A percentile compares a stretch with the other conserved stretches of the same genome.
Evolutionary conservation across 2,113 vertebrate species (phyloP).

Genomic region (Columba livia): DNA sequence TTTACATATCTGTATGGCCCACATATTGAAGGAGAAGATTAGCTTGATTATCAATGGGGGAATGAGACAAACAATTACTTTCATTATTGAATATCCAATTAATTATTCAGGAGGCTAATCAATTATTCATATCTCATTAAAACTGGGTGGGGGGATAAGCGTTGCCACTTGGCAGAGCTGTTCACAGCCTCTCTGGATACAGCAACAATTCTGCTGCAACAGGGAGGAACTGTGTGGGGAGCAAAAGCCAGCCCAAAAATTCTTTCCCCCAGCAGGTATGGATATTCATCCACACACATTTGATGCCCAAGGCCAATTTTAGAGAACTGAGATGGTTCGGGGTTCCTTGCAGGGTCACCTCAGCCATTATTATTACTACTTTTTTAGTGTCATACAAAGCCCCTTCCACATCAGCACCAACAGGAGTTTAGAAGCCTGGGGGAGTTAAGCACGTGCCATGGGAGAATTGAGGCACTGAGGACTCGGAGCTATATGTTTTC

Average conservation of each 20-base stretch:
- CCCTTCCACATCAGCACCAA: background rate
- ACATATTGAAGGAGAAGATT: constrained; percentile 59
- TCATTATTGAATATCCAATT: constrained; percentile 86
- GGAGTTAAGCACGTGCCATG: fast-evolving
- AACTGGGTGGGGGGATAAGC: constrained; percentile 62
- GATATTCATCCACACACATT: background rate
- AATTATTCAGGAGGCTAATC: constrained; percentile 82
- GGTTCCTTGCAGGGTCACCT: background rate
- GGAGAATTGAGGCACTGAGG: background rate
- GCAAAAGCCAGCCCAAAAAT: background rate
- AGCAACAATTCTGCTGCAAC: constrained; percentile 26
- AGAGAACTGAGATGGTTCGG: background rate
- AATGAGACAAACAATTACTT: constrained; percentile 85
- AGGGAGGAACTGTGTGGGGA: background rate
- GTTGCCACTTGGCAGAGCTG: constrained; percentile 72
- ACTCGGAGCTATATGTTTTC: background rate
- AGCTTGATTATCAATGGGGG: constrained; percentile 75
- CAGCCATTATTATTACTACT: background rate
- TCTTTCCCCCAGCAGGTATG: background rate
- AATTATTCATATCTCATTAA: constrained; percentile 88
- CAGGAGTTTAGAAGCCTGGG: background rate
- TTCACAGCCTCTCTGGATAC: constrained; percentile 29
- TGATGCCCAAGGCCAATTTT: background rate
- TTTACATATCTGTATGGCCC: constrained; percentile 57
- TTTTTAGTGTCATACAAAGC: background rate